Evolutionary conservation across 2,113 vertebrate genomes (phyloP).

Genomic region (Caracal caracal): DNA sequence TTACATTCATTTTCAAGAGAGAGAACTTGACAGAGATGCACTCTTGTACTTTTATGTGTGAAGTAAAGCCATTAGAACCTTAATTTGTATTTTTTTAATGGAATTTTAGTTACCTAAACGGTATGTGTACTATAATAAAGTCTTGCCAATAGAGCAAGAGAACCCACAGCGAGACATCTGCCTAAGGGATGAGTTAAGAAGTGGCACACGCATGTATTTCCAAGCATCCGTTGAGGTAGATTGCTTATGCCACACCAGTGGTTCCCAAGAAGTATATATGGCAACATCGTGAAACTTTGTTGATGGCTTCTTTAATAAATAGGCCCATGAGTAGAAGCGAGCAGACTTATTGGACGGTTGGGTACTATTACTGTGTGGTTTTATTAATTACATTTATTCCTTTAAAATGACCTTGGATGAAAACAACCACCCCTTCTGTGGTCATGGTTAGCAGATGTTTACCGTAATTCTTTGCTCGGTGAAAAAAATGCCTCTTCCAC

Average conservation of each 20-base stretch:
- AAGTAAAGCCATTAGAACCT: constrained; percentile 10
- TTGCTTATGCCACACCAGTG: background rate
- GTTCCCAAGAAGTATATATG: constrained; percentile 55
- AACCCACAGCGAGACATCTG: background rate
- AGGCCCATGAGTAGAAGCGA: constrained; percentile 80
- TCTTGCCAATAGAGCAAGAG: background rate
- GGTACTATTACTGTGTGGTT: constrained; percentile 74
- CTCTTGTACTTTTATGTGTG: background rate
- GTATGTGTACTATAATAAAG: background rate
- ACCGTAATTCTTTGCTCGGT: constrained; percentile 88
- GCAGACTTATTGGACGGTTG: constrained; percentile 77
- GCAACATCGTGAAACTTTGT: constrained; percentile 66
- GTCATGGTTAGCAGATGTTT: constrained; percentile 88
- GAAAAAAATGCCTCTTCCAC: constrained; percentile 83
- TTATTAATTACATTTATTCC: constrained; percentile 87
- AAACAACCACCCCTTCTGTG: constrained; percentile 86
- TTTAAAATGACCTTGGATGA: constrained; percentile 85
- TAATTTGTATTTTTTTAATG: background rate
- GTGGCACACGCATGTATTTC: background rate
- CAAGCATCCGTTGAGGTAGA: background rate
- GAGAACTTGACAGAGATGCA: background rate
- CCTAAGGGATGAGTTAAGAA: background rate
- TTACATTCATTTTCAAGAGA: constrained; percentile 52
- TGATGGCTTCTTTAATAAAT: constrained; percentile 73
- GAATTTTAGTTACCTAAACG: background rate